Percentiles rank a stretch among this genome's conserved stretches.
phyloP scores from a whole-genome alignment of 2,888 invertebrate species.

The Eledone cirrhosa region DNA sequence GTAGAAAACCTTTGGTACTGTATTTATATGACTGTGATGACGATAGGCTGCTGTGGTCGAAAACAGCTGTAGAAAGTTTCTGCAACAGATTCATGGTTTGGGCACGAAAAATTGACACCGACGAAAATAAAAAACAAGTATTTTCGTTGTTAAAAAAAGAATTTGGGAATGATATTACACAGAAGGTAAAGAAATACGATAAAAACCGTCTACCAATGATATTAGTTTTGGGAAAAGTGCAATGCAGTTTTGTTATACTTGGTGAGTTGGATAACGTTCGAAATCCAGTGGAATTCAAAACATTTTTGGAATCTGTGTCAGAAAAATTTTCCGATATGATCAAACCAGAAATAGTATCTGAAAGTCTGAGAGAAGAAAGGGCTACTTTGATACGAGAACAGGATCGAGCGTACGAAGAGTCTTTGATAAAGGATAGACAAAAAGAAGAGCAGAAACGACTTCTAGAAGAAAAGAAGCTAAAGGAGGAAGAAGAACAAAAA shows the following conservation, averaged over 20 bases:
- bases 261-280: background rate
- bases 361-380: background rate
- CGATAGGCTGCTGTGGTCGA: background rate
- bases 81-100: background rate
- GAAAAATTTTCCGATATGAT: background rate
- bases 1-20: no score
- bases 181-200: background rate
- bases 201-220: background rate
- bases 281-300: background rate
- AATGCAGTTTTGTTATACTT: slow-evolving; percentile 3
- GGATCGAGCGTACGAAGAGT: background rate
- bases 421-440: background rate
- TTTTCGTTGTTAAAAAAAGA: slow-evolving; percentile 5
- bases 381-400: background rate
- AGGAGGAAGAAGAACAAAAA: background rate
- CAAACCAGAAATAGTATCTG: background rate
- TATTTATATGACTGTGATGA: no score
- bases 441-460: background rate
- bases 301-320: background rate
- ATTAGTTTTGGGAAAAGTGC: background rate
- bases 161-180: background rate
- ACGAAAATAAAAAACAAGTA: background rate
- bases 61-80: background rate
- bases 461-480: background rate
- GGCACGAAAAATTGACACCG: background rate